These are phyloP conservation scores for Tragelaphus strepsiceros DNA, from an alignment of 2,113 vertebrate species.

Conservation along the genomic window DNA sequence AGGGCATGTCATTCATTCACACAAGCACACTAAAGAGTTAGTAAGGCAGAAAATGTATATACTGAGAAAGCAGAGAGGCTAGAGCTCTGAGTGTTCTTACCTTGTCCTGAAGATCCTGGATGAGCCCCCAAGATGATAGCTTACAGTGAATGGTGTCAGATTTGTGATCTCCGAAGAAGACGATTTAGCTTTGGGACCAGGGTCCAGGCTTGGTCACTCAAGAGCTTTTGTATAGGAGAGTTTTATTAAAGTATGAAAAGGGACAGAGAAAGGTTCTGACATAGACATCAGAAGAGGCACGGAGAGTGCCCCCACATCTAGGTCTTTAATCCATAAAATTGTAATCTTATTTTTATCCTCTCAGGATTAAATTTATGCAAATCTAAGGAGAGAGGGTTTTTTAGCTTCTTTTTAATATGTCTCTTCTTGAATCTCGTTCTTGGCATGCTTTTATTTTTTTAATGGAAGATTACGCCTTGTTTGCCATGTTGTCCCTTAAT, in stretches of 20 bases:
- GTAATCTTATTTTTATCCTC: not conserved
- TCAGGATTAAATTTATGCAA: not conserved
- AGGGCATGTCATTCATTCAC: not conserved
- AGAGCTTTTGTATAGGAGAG: not conserved
- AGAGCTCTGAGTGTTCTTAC: not conserved
- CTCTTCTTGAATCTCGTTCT: not conserved
- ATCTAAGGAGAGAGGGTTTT: not conserved
- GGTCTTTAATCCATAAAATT: not conserved
- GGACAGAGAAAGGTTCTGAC: not conserved
- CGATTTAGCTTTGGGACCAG: not conserved
- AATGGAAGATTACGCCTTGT: not conserved
- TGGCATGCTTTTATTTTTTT: not conserved
- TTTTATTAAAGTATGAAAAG: not conserved
- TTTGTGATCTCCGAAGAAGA: not conserved
- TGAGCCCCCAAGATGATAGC: not conserved
- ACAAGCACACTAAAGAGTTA: not conserved
- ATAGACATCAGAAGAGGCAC: not conserved
- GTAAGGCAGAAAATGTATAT: not conserved
- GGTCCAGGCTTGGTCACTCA: not conserved
- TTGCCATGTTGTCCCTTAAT: slow-evolving; percentile 16
- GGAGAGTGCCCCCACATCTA: not conserved
- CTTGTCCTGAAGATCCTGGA: not conserved
- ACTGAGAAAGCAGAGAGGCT: not conserved
- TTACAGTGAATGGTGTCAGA: not conserved
- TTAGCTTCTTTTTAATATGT: not conserved